Percentiles rank a stretch among this genome's conserved stretches.
phyloP scores from a whole-genome alignment of 2,888 invertebrate genomes.

The Stramonita haemastoma region DNA sequence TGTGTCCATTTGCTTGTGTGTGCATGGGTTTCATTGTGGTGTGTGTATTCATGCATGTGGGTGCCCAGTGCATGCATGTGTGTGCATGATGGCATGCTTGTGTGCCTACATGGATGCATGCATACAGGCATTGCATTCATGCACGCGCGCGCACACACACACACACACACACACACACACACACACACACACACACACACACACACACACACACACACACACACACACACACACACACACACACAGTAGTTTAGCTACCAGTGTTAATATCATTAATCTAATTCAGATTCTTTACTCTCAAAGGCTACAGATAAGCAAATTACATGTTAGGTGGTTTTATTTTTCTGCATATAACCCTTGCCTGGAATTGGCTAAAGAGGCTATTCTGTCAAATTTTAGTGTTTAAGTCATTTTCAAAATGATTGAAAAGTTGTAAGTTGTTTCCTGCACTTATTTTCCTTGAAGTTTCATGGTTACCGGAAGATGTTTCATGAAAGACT shows the following conservation, averaged over 20 bases:
- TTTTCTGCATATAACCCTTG: background rate
- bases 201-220: background rate
- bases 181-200: too few relatives aligned
- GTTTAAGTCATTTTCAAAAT: too few relatives aligned
- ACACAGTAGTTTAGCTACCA: background rate
- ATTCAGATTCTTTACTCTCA: background rate
- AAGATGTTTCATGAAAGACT: too few relatives aligned
- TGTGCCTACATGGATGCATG: background rate
- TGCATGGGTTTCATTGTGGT: background rate
- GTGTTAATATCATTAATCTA: background rate
- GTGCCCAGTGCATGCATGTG: background rate
- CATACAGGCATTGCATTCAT: too few relatives aligned
- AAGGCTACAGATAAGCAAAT: background rate
- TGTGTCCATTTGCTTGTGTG: background rate
- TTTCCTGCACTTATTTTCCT: too few relatives aligned
- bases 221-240: constrained; percentile 7
- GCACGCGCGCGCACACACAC: too few relatives aligned
- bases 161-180: too few relatives aligned
- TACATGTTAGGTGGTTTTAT: background rate
- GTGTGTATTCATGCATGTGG: background rate
- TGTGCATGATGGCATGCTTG: background rate
- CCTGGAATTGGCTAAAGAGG: too few relatives aligned
- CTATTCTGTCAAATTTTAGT: too few relatives aligned
- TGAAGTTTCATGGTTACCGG: too few relatives aligned
- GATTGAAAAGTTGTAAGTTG: too few relatives aligned